A percentile compares a stretch with the other conserved stretches of the same genome.
Conservation (phyloP, 2,113 vertebrate species). For the Neodontobutis hainanensis region DNA sequence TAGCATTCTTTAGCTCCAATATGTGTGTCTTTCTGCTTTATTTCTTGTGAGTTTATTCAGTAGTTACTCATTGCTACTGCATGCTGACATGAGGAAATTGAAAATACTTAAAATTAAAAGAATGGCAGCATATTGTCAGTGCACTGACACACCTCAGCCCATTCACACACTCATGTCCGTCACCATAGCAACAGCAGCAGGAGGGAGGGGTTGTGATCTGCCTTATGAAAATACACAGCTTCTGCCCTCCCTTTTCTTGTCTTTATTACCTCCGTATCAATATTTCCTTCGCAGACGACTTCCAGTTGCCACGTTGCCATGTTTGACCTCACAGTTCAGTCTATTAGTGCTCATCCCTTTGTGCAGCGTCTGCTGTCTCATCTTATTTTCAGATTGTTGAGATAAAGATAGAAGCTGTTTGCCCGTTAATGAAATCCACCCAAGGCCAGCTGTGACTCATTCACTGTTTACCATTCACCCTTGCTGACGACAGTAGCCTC, state of each 20-base stretch:
- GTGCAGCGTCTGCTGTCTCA: neutral
- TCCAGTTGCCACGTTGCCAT: neutral
- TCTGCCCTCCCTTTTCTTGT: constrained; percentile 2
- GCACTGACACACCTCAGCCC: neutral
- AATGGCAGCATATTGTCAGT: too few relatives aligned
- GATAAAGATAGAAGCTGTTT: constrained; percentile 41
- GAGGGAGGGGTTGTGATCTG: constrained; percentile 15
- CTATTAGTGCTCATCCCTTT: neutral
- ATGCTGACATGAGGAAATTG: too few relatives aligned
- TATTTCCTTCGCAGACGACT: neutral
- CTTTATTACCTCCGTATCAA: constrained; percentile 8
- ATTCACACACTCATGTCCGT: constrained; percentile 23
- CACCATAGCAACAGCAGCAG: constrained; percentile 51
- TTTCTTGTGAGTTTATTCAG: too few relatives aligned
- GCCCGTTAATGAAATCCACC: constrained; percentile 56
- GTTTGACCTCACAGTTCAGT: neutral
- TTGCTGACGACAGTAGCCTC: constrained; percentile 45
- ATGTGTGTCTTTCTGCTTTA: too few relatives aligned
- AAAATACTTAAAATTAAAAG: too few relatives aligned
- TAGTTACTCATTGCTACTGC: too few relatives aligned
- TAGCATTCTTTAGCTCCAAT: too few relatives aligned
- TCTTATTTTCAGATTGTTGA: constrained; percentile 24
- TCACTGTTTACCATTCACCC: constrained; percentile 48
- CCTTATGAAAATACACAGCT: constrained; percentile 23
- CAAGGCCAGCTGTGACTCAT: constrained; percentile 57